Conservation (phyloP, 2,888 invertebrate genomes). For the Tryphoninae sp. region DNA sequence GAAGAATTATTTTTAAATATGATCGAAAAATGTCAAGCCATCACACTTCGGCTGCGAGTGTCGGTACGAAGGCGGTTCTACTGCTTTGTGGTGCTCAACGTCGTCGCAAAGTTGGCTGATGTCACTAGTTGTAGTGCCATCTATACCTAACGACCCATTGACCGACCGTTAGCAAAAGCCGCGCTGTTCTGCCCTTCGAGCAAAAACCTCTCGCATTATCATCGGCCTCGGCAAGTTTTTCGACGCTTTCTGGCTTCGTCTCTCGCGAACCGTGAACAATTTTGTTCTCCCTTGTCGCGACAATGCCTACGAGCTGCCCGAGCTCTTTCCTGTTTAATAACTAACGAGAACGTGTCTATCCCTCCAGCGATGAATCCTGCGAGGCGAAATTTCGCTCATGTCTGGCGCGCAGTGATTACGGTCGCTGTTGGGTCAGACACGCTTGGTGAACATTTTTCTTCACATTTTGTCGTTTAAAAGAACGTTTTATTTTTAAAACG, state of each 20-base stretch:
- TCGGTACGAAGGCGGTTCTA: constrained; percentile 15
- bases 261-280: constrained; percentile 13
- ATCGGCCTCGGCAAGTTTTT: constrained; percentile 45
- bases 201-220: constrained; percentile 33
- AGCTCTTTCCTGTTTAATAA: constrained; percentile 24
- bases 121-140: constrained; percentile 48
- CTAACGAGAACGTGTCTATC: constrained; percentile 24
- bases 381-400: constrained; percentile 1
- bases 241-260: constrained; percentile 39
- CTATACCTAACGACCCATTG: constrained; percentile 45
- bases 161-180: constrained; percentile 54
- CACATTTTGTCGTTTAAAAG: neutral
- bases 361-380: neutral
- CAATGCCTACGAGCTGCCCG: constrained; percentile 20
- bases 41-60: constrained; percentile 3
- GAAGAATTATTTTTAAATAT: neutral
- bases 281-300: constrained; percentile 20
- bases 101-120: constrained; percentile 38
- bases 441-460: neutral
- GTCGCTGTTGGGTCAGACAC: constrained; percentile 30
- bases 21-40: neutral
- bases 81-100: constrained; percentile 14
- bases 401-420: constrained; percentile 20
- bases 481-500: neutral
- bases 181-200: constrained; percentile 38